Percentiles rank a stretch among this genome's conserved stretches.
phyloP scores from a whole-genome alignment of 2,888 invertebrate genomes.

The Apocheima hispidaria region DNA sequence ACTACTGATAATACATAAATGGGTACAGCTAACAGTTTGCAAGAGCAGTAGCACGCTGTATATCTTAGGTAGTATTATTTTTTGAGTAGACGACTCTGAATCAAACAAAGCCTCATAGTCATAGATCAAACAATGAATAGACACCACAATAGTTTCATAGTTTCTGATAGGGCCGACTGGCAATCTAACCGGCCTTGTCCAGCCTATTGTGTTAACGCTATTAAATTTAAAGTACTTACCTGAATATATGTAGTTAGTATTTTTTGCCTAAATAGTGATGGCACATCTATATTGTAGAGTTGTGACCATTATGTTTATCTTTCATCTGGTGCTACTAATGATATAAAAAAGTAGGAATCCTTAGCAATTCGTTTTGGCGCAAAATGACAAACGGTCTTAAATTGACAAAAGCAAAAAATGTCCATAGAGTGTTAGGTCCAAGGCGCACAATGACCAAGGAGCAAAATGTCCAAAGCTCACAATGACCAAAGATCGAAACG shows the following conservation, averaged over 20 bases:
- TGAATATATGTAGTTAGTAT: conserved; percentile 1
- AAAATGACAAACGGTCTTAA: no score
- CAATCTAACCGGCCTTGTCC: conserved; percentile 60
- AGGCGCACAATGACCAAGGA: no score
- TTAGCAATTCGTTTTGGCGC: no score
- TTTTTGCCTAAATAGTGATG: no score
- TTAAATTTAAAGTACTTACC: conserved; percentile 4
- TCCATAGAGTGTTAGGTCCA: no score
- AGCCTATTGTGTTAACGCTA: conserved; percentile 57
- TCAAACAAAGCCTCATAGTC: conserved; percentile 52
- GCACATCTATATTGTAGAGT: neutral
- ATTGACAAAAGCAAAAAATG: no score
- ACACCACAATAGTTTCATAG: conserved; percentile 45
- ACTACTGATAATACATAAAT: no score
- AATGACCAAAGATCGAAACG: no score
- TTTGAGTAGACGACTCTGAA: conserved; percentile 40
- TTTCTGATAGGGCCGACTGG: conserved; percentile 49
- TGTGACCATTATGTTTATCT: neutral
- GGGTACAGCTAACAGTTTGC: neutral
- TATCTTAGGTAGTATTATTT: conserved; percentile 13
- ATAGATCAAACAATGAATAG: conserved; percentile 58
- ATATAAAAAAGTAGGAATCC: no score
- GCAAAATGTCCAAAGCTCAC: no score
- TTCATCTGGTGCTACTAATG: neutral
- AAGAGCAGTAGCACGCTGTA: neutral